Base-by-base conservation (phyloP, 2,797 vertebrate genomes). In the Dryobates pubescens region DNA sequence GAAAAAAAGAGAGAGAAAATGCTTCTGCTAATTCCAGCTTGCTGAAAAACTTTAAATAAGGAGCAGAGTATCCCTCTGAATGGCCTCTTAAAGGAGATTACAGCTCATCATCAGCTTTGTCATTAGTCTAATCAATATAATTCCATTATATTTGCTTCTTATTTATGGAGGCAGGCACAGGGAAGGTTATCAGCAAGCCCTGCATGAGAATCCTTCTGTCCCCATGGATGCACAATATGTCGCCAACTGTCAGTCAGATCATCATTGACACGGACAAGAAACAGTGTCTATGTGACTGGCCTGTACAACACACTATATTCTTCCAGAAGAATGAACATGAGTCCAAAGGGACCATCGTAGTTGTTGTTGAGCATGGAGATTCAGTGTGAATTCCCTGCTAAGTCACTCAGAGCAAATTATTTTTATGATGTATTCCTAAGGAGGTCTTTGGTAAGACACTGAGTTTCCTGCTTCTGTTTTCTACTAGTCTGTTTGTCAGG, bases 91-190 rank as follows among this genome's bases (percentile, higher is more conserved):
- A 81, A 90, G 73, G 45, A 93, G 19, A 79, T 89, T 90, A 58
- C n/a, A 94, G 74, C 13, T 63, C 69, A 93, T 86, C 64, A 90
- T 59, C 79, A 92, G 10, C 43, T 78, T 65, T 85, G 49, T 76
- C 67, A 58, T 91, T 93, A 94, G 30, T 67, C 10, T 75, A 90
- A 95, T 95, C 89, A 90, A 81, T 70, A 84, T 59, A 95, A 93
- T 90, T 24, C 38, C 9, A 18, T 78, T 87, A 72, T 13, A 82
- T 76, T 88, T 86, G 3, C 27, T 89, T 63, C 38, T 86, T 94
- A 87, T 93, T 93, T 86, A 29, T 56, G 85, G 69, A 77, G 45
- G 41, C 10, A 34, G 11, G 78, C 23, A 56, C 51, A 92, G 34
- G 53, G 69, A 88, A 87, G 56, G 54, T 67, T 93, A 75, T 90